Base-by-base conservation (phyloP, 2,888 invertebrate genomes). In the Malachius bipustulatus region DNA sequence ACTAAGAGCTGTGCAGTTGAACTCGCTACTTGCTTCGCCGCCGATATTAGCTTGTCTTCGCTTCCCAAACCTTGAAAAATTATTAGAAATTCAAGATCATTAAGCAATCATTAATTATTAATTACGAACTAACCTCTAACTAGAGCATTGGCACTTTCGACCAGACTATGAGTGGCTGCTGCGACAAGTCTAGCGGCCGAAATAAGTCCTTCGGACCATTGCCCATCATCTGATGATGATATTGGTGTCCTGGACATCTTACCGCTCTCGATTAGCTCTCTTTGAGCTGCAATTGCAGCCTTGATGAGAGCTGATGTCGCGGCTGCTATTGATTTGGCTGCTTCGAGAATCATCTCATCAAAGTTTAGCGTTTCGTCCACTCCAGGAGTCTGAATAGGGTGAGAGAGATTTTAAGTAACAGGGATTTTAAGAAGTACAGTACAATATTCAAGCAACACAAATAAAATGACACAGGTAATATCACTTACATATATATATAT, bases 281-380 rank as follows among this genome's bases (percentile, higher is more conserved):
- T 66, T 64, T 98, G 98, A 0, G 98, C 97, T 3, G 91, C 88
- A 37, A 91, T 91, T 0, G 98, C 97, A 1, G 97, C 94, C 50
- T 94, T 81, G 1, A 98, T 91, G 3, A 98, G 67, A 0, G 96
- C 94, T 1, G 96, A 91, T 0, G 97, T 97, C 0, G 98, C 98
- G 0, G 90, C 83, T 47, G 96, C 90, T 49, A 98, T 97, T 2
- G 90, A 89, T 66, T 94, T 94, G 26, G 97, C 97, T 0, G 97
- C 97, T 59, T 94, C 93, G 52, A 98, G 65, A 49, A 98, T 98
- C 83, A 97, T 94, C 66, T 96, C 97, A 60, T 99, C 98, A 63
- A 98, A 98, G 67, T 93, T 93, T 65, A 97, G 73, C 45, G 78
- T 84, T 60, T 94, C 91, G 57, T 93, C 91, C 3, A 87, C 75